Conservation (phyloP, 2,113 vertebrate genomes). For the human (Homo sapiens) region GRCh38 chr9:129880501-129881000, state of each 20-base stretch:
- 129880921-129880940: fast-evolving
- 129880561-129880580: not conserved
- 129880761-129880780: not conserved
- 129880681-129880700: not conserved
- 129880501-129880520: not conserved
- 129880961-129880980: not conserved
- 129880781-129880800: fast-evolving
- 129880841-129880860: too few species aligned
- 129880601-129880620: not conserved
- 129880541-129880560: not conserved
- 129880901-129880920: too few species aligned
- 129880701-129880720: not conserved
- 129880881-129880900: not conserved
- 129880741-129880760: not conserved
- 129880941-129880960: fast-evolving
- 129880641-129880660: not conserved
- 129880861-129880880: not conserved
- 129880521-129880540: not conserved
- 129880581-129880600: not conserved
- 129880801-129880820: not conserved
- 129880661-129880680: not conserved
- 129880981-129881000: not conserved
- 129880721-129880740: not conserved
- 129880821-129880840: fast-evolving
- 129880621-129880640: fast-evolving